Base-by-base conservation (phyloP, 1,140 invertebrate genomes). In the Thaumetopoea pityocampa region DNA sequence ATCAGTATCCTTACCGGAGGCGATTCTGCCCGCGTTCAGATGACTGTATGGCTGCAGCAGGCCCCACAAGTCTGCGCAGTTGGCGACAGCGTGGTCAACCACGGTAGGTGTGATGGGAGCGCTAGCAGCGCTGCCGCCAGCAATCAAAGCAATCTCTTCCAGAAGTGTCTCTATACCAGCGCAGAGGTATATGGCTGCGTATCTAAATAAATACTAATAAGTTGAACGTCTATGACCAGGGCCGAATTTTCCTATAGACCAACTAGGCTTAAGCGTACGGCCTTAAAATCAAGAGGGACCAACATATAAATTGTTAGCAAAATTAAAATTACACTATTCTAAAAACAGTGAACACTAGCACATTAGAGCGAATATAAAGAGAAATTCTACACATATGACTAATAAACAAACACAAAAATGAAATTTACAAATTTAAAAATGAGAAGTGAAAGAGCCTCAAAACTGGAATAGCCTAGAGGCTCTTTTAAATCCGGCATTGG, bases 31-130 rank as follows among this genome's bases (percentile, higher is more conserved):
- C 11, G 94, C 93, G 67, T 95, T 96, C 1, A 96, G 82, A 80
- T 97, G 95, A 12, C 94, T 94, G 67, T 95, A 96, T 0, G 94
- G 94, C 64, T 97, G 95, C 14, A 96, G 74, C 9, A 96, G 71
- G 0, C 94, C 94, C 94, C 94, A 96, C 7, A 96, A 85, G 67
- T 96, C 94, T 0, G 92, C 92, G 57, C 93, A 96, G 67, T 91
- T 92, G 7, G 94, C 93, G 30, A 97, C 94, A 5, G 92, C 92
- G 58, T 93, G 91, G 68, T 96, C 95, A 40, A 96, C 82, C 49
- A 91, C 88, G 0, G 92, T 90, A 1, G 93, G 92, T 0, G 93
- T 93, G 8, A 94, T 81, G 11, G 90, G 89, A 1, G 90, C 87
- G 6, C 18, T 50, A 7, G 30, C 42, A 0, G 59, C 54, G 8